A percentile compares a stretch with the other conserved stretches of the same genome.
phyloP scores from a whole-genome alignment of 2,888 invertebrate genomes.

The Polyommatus icarus region DNA sequence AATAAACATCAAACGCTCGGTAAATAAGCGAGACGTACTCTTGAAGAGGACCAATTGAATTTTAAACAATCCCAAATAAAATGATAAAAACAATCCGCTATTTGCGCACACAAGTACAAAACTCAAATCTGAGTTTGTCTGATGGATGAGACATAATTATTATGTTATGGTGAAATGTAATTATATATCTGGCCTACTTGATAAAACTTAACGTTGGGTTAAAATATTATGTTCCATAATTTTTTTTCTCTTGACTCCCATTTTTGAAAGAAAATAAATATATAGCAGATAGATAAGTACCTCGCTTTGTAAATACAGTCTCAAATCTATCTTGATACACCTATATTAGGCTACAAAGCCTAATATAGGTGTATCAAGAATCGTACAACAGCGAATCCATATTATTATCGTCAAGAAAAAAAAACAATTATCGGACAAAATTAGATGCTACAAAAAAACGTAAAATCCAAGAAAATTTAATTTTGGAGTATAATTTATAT shows the following conservation, averaged over 20 bases:
- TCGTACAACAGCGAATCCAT: background rate
- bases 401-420: background rate
- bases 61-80: background rate
- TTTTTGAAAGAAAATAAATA: no score
- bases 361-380: background rate
- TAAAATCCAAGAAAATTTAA: slow-evolving; percentile 1
- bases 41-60: slow-evolving; percentile 15
- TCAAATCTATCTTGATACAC: no score
- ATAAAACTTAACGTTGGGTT: no score
- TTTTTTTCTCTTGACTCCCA: no score
- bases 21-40: background rate
- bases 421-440: background rate
- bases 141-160: background rate
- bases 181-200: background rate
- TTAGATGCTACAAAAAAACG: background rate
- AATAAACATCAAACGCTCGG: slow-evolving; percentile 9
- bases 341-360: no score
- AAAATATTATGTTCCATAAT: no score
- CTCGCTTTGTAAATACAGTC: no score
- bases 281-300: no score
- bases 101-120: background rate
- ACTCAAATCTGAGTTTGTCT: background rate
- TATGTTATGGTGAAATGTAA: background rate
- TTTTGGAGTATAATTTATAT: slow-evolving; percentile 28
- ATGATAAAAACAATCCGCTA: background rate